phyloP scores from a whole-genome alignment of 1,140 invertebrate genomes.

The Yoshiicerus persimilis region DNA sequence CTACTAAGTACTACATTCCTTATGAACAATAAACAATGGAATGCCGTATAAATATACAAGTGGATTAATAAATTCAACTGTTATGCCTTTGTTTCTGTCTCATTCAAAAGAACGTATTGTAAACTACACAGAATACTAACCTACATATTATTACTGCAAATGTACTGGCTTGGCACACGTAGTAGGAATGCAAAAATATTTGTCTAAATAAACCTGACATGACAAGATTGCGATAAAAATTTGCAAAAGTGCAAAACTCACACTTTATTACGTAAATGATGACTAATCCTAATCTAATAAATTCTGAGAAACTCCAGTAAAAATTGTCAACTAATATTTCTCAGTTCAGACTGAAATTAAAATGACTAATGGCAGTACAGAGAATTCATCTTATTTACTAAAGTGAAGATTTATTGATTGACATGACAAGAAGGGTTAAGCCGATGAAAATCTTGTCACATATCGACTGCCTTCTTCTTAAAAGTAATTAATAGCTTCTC shows the following conservation, averaged over 20 bases:
- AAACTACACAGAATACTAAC: background rate
- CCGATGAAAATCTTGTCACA: background rate
- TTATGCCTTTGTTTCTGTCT: background rate
- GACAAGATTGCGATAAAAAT: too few relatives aligned
- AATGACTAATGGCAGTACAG: background rate
- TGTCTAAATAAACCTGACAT: too few relatives aligned
- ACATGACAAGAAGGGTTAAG: background rate
- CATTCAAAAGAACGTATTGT: background rate
- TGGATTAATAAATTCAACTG: background rate
- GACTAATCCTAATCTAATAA: too few relatives aligned
- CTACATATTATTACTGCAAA: background rate
- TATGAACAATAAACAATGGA: background rate
- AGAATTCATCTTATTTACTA: too few relatives aligned
- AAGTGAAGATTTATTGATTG: background rate
- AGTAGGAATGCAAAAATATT: too few relatives aligned
- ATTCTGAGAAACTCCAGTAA: too few relatives aligned
- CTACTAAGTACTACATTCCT: background rate
- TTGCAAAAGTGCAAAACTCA: too few relatives aligned
- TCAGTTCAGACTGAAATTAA: background rate
- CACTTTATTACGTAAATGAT: too few relatives aligned
- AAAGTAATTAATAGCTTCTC: background rate
- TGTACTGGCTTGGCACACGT: too few relatives aligned
- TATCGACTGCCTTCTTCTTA: background rate
- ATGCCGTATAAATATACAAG: background rate
- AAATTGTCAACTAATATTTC: too few relatives aligned